phyloP scores from a whole-genome alignment of 1,140 invertebrate species.

The Aphaenogaster rudis region DNA sequence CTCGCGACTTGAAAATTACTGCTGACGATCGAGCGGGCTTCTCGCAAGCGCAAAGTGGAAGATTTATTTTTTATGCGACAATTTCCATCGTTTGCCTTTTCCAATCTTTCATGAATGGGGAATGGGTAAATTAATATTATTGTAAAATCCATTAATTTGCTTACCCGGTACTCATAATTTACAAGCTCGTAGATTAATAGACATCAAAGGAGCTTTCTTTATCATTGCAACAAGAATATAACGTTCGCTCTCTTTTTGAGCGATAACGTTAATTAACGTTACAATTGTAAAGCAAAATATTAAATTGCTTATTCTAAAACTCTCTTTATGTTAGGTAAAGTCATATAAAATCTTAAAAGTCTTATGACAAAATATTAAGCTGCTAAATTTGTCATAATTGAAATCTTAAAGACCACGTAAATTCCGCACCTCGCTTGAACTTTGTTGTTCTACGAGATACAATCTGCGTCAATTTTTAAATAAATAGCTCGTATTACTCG shows the following conservation, averaged over 20 bases:
- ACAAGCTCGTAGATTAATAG: slow-evolving; percentile 3
- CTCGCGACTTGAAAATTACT: slow-evolving; percentile 36
- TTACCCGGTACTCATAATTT: neutral
- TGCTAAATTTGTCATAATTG: neutral
- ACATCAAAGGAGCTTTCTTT: neutral
- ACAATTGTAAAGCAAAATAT: neutral
- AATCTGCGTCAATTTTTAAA: neutral
- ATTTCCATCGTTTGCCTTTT: neutral
- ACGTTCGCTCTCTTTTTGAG: neutral
- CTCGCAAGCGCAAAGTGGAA: neutral
- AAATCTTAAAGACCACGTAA: neutral
- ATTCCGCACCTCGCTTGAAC: neutral
- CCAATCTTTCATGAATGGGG: neutral
- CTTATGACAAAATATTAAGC: neutral
- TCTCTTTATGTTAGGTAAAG: neutral
- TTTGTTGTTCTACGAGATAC: neutral
- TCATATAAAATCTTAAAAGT: slow-evolving; percentile 2
- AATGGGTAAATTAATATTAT: slow-evolving; percentile 26
- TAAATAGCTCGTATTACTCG: neutral
- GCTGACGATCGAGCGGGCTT: neutral
- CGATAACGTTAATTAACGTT: slow-evolving; percentile 4
- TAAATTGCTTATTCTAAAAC: neutral
- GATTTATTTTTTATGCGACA: slow-evolving; percentile 8
- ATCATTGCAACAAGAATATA: neutral
- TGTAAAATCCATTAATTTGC: slow-evolving; percentile 11